Evolutionary conservation across 2,797 vertebrate species (phyloP), one percentile per base, ranked within the genome.

Genomic region (Enteromius fasciolatus): DNA sequence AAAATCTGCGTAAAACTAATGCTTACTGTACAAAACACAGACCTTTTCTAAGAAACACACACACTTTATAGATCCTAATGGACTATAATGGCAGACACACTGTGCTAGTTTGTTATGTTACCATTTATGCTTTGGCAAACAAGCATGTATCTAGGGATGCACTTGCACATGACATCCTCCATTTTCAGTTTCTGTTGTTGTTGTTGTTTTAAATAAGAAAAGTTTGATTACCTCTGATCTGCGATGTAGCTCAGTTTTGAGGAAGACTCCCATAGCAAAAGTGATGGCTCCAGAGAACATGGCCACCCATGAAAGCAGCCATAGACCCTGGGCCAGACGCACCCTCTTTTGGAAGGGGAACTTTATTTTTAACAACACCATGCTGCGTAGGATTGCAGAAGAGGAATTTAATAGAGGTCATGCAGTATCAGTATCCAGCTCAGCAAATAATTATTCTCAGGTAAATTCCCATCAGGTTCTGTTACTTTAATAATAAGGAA

Each of bases 261-360:
- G 95, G 89, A 97, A 98, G 82, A 98, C 91, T 3, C 98, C 98
- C 86, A 98, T 93, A 85, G 94, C 93, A 89, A 99, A 97, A 89
- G 98, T 89, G 82, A 96, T 83, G 84, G 95, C 94, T 85, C 97
- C 97, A 15, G 95, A 95, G 86, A 97, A 85, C 87, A 98, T 96
- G 0, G 97, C 96, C 87, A 96, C 88, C 98, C 98, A 99, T 89
- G 98, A 98, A 91, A 99, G 91, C 73, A 99, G 94, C 98, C 98
- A 99, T 87, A 99, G 94, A 82, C 96, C 97, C 91, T 99, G 98
- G 0, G 98, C 98, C 91, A 99, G 89, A 88, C 95, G 98, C 88
- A 99, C 97, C 70, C 98, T 91, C 90, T 95, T 95, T 94, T 96
- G 97, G 92, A 96, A 95, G 89, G 93, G 96, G 88, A 99, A 99